Evolutionary conservation across 1,140 invertebrate genomes (phyloP).

Genomic region (Pseudomyrmex gracilis): DNA sequence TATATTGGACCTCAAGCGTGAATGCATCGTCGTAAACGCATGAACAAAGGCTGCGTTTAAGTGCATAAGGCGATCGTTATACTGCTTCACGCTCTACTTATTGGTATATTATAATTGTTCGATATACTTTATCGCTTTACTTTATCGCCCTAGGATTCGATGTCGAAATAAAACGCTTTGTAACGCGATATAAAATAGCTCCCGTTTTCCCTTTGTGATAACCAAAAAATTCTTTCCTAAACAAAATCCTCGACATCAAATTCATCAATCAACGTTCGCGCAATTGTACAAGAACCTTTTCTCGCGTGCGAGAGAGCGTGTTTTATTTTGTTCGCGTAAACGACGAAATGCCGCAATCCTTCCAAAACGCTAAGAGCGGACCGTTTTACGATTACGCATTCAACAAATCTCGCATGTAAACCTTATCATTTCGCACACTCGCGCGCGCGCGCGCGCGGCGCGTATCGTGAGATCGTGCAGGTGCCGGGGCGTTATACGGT

Average conservation of each 20-base stretch:
- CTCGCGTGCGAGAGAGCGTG: too few relatives aligned
- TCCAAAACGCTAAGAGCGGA: background rate
- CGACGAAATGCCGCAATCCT: background rate
- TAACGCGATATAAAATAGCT: background rate
- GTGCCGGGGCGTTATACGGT: slow-evolving; percentile 1
- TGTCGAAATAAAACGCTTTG: slow-evolving; percentile 24
- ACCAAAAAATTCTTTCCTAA: too few relatives aligned
- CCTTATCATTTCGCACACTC: background rate
- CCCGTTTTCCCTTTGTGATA: too few relatives aligned
- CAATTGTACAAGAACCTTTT: too few relatives aligned
- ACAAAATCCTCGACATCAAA: too few relatives aligned
- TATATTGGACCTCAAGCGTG: slow-evolving; percentile 30
- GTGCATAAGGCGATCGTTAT: slow-evolving; percentile 28
- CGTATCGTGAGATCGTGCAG: slow-evolving; percentile 28
- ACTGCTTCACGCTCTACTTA: slow-evolving; percentile 35
- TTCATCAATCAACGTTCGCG: too few relatives aligned
- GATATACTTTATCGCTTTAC: slow-evolving; percentile 26
- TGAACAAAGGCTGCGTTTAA: slow-evolving; percentile 31
- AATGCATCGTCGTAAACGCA: slow-evolving; percentile 32
- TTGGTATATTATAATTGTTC: slow-evolving; percentile 35
- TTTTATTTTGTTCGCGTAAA: background rate
- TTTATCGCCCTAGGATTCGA: slow-evolving; percentile 2
- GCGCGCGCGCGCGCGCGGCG: background rate
- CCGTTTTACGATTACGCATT: slow-evolving; percentile 22
- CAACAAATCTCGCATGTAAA: background rate